These are phyloP conservation scores for Agriopis aurantiaria DNA, from an alignment of 2,888 invertebrate genomes.

Conservation along the genomic window DNA sequence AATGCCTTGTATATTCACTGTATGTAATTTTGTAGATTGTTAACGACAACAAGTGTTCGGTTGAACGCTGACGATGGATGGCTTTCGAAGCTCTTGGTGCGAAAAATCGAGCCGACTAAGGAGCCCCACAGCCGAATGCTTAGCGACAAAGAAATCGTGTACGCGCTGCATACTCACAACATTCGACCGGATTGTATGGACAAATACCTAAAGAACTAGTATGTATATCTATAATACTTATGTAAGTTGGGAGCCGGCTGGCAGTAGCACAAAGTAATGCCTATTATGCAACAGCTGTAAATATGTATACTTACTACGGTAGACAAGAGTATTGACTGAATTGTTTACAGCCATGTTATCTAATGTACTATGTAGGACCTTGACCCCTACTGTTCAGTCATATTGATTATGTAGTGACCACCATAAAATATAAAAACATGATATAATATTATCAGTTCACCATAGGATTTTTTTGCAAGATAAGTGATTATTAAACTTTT, in stretches of 20 bases:
- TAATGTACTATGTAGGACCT: conserved; percentile 44
- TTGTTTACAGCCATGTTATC: conserved; percentile 57
- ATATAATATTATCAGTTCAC: conserved; percentile 6
- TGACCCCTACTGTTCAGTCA: conserved; percentile 52
- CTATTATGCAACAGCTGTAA: conserved; percentile 79
- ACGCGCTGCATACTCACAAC: conserved; percentile 97
- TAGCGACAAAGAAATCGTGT: conserved; percentile 98
- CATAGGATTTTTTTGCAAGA: background rate
- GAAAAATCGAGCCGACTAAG: conserved; percentile 97
- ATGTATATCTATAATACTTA: conserved; percentile 82
- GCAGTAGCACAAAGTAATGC: conserved; percentile 40
- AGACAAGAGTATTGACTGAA: conserved; percentile 5
- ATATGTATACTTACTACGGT: conserved; percentile 52
- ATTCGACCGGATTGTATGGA: conserved; percentile 95
- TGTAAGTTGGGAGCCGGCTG: conserved; percentile 48
- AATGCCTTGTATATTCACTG: conserved; percentile 49
- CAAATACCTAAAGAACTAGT: conserved; percentile 96
- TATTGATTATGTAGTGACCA: conserved; percentile 18
- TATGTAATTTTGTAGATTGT: conserved; percentile 69
- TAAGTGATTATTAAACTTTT: background rate
- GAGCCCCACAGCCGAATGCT: conserved; percentile 98
- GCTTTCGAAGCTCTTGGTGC: conserved; percentile 95
- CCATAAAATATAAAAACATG: conserved; percentile 13
- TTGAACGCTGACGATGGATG: conserved; percentile 90
- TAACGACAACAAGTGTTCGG: conserved; percentile 71